Conservation (phyloP, 2,888 invertebrate species). For the Drosophila mimica region DNA sequence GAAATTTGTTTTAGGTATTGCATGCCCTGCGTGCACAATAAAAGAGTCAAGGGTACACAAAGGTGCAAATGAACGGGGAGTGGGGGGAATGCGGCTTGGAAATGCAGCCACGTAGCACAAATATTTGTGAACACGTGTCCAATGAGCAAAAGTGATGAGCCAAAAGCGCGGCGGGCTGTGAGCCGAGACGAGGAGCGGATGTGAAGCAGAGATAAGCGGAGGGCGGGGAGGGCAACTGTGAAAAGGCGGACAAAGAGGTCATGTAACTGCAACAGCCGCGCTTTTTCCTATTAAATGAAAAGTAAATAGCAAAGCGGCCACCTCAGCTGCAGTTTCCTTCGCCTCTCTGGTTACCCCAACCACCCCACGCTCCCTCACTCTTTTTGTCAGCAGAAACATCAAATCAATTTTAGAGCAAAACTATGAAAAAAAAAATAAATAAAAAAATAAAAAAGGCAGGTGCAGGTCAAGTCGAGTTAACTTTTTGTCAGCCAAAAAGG, state of each 20-base stretch:
- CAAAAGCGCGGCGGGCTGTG: conserved; percentile 26
- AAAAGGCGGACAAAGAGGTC: not conserved
- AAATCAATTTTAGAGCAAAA: conserved; percentile 59
- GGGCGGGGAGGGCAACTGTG: not conserved
- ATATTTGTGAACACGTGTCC: conserved; percentile 79
- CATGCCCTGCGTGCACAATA: conserved; percentile 9
- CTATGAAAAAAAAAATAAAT: not conserved
- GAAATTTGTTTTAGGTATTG: not conserved
- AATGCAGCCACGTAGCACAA: conserved; percentile 75
- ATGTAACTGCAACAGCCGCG: conserved; percentile 48
- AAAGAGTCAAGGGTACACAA: conserved; percentile 34
- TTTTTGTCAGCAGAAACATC: conserved; percentile 64
- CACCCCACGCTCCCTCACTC: not conserved
- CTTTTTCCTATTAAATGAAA: conserved; percentile 73
- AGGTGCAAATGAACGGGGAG: conserved; percentile 31
- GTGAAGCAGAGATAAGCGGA: not conserved
- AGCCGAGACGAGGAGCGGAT: not conserved
- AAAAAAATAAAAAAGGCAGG: conserved; percentile 13
- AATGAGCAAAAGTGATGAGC: conserved; percentile 73
- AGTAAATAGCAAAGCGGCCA: conserved; percentile 66
- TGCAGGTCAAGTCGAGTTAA: conserved; percentile 58
- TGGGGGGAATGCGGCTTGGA: conserved; percentile 45
- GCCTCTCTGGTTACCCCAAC: too few relatives aligned
- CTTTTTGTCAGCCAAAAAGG: conserved; percentile 37
- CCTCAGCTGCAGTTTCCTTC: conserved; percentile 27